Base-by-base conservation (phyloP, 2,888 invertebrate genomes). In the Stenodera caucasica region DNA sequence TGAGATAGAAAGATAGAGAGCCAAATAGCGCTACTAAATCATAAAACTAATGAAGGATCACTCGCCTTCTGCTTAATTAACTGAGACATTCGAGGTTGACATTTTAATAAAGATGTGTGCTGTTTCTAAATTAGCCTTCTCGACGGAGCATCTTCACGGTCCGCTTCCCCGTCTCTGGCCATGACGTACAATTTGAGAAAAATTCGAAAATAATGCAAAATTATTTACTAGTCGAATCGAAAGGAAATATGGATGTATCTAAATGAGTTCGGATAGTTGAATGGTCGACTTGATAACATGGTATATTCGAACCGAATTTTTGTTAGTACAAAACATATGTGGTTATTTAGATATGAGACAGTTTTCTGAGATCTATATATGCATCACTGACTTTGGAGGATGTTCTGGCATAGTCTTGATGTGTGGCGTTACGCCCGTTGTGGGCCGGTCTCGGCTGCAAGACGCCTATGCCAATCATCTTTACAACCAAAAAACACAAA, bases 11-110 rank as follows among this genome's bases (percentile, higher is more conserved):
- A 18, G 8, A 21, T 1, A 12, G 0, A 11, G 1, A 49, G 3
- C 8, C 49, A 11, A 49, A 29, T 50, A 60, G 61, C 61, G 45
- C 64, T 60, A 68, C 62, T 74, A 75, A 75, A 75, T 76, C 76
- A 76, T 73, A 73, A 70, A 70, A 72, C 72, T 74, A 75, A 75
- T 74, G 75, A 73, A 71, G 69, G 72, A 73, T 73, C 68, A 68
- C 67, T 69, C 67, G 58, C 63, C 56, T 64, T 70, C 66, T 26
- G 72, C 66, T 65, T 72, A 75, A 75, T 76, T 76, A 75, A 73
- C 70, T 65, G 62, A 67, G 63, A 73, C 75, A 72, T 75, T 75
- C 73, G 71, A 71, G 70, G 69, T 65, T 75, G 74, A 75, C 75
- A 66, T 70, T 73, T 73, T 72, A 73, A 74, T 74, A 72, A 71